These are phyloP conservation scores for Netelia fuscicornis DNA, from an alignment of 2,888 invertebrate genomes.

Conservation along the genomic window DNA sequence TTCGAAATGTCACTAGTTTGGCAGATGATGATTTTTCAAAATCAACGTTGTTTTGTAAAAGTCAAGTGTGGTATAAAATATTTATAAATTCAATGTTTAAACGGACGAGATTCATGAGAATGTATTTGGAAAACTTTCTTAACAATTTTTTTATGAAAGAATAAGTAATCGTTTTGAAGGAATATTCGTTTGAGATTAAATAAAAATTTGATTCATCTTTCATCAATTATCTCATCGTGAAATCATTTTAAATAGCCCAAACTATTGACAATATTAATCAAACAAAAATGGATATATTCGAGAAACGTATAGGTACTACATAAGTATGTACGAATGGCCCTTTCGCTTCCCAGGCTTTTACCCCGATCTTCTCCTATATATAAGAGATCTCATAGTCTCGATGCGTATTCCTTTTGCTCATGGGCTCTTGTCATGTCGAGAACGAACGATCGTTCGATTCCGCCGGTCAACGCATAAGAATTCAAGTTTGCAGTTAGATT, in stretches of 20 bases:
- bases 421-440: slow-evolving; percentile 44
- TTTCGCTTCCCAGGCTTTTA: neutral
- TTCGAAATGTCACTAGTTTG: neutral
- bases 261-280: neutral
- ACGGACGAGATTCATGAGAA: no score
- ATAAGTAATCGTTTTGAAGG: no score
- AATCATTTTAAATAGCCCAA: no score
- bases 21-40: neutral
- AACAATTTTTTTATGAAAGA: no score
- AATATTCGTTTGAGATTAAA: no score
- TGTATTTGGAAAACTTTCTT: no score
- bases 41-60: neutral
- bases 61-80: neutral
- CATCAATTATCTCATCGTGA: no score
- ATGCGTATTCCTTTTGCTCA: slow-evolving; percentile 19
- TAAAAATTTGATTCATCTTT: no score
- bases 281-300: neutral
- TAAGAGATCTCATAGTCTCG: neutral
- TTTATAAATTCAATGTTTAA: neutral
- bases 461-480: slow-evolving; percentile 48
- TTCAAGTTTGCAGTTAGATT: slow-evolving; percentile 49
- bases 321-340: neutral
- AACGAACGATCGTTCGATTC: slow-evolving; percentile 60
- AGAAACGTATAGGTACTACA: neutral
- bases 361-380: neutral